These are phyloP conservation scores for Agrotis ipsilon DNA, from an alignment of 2,888 invertebrate species.

Conservation along the genomic window DNA sequence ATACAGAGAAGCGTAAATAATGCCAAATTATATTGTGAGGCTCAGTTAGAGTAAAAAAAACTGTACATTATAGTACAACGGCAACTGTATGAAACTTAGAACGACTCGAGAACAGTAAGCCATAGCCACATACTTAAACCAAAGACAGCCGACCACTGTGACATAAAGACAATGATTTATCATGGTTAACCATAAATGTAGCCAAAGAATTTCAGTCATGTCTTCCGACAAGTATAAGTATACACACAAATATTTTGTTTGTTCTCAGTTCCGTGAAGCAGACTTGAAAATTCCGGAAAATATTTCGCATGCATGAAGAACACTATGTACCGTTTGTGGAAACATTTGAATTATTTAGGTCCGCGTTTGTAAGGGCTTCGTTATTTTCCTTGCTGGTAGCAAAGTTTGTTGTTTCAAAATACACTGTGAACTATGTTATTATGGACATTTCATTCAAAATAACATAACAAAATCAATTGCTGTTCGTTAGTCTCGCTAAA, in stretches of 20 bases:
- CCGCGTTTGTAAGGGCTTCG: slow-evolving; percentile 47
- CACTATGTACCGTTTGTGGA: slow-evolving; percentile 38
- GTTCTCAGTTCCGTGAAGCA: slow-evolving; percentile 31
- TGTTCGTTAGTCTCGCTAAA: too few relatives aligned
- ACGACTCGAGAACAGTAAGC: neutral
- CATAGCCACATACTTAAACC: slow-evolving; percentile 1
- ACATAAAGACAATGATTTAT: slow-evolving; percentile 10
- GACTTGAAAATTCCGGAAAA: slow-evolving; percentile 52
- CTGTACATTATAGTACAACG: neutral
- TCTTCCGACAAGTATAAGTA: slow-evolving; percentile 23
- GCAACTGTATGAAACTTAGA: neutral
- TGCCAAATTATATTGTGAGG: neutral
- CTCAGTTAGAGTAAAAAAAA: neutral
- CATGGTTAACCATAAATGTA: slow-evolving; percentile 30
- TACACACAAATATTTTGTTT: slow-evolving; percentile 39
- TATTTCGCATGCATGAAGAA: slow-evolving; percentile 57
- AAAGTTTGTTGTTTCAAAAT: slow-evolving; percentile 41
- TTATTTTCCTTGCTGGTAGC: slow-evolving; percentile 32
- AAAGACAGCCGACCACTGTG: neutral
- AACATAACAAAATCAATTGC: too few relatives aligned
- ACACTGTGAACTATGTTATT: neutral
- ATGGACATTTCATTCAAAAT: slow-evolving; percentile 11
- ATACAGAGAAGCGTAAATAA: too few relatives aligned
- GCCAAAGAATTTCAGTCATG: slow-evolving; percentile 26
- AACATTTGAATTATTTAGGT: slow-evolving; percentile 56